Conservation (phyloP, 2,888 invertebrate genomes). For the Cordilura impudica region DNA sequence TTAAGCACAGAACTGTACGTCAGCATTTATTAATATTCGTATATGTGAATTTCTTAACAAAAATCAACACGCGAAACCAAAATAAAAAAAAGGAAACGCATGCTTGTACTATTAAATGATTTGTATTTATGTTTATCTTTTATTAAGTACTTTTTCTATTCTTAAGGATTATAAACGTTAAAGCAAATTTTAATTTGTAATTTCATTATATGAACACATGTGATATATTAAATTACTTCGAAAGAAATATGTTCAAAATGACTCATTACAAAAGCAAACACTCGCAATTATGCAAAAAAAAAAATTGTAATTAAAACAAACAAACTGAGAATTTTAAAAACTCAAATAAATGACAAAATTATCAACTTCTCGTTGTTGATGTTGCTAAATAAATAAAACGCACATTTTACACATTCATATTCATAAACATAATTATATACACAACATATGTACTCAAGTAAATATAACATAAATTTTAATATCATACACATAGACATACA, state of each 20-base stretch:
- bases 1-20: no score
- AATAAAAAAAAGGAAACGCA: not conserved
- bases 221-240: not conserved
- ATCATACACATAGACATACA: no score
- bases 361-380: not conserved
- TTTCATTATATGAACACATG: not conserved
- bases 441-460: no score
- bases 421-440: no score
- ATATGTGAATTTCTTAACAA: no score
- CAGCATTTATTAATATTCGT: no score
- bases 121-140: not conserved
- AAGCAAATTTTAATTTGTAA: not conserved
- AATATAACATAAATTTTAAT: no score
- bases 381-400: not conserved
- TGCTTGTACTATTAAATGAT: not conserved
- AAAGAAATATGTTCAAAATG: not conserved
- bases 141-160: not conserved
- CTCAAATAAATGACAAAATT: not conserved
- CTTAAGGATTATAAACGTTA: not conserved
- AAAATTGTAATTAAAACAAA: not conserved
- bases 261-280: not conserved
- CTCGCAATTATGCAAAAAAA: not conserved
- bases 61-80: not conserved
- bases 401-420: no score
- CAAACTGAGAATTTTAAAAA: not conserved